Base-by-base conservation (phyloP, 2,113 vertebrate species). In the Actenoides lindsayi region DNA sequence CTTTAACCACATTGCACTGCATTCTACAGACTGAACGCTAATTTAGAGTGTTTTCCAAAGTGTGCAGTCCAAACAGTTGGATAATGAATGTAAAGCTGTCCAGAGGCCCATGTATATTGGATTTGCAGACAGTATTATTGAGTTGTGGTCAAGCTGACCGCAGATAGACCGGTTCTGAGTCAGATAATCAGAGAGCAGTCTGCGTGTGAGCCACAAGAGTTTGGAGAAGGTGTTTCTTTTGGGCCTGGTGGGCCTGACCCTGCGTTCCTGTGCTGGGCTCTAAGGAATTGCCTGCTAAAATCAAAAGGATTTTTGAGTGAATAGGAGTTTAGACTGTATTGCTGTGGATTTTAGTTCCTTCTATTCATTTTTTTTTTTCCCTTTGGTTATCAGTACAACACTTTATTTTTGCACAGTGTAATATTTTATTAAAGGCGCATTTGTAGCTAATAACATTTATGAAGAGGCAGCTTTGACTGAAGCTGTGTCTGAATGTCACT, bases 361-460 rank as follows among this genome's bases (percentile, higher is more conserved):
- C 28, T 7, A 25, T 82, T 93, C 25, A 20, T 94, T 95, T 57
- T 93, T 87, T n/a, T 51, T 25, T 15, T 15, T 11, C 39, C 12
- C 73, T 95, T 93, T 95, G 80, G 92, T 93, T 95, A 88, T 86
- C 31, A 71, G 62, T 76, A 85, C 35, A 94, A 78, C 9, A 15
- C 86, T 92, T 88, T 53, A 87, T 93, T 94, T 96, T 96, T 87
- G 28, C 65, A 48, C 65, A 65, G 57, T 8, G 37, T 62, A 91
- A 87, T 95, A 92, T 91, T 96, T 93, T 89, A 95, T 83, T 97
- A 94, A 94, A 92, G 85, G 56, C 35, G 0, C 73, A 90, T 95
- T 96, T 97, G 93, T 94, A 87, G 86, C 67, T 94, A 92, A 93
- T 93, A 96, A 89, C 73, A 73, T 85, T 94, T 96, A 90, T 89